Percentiles rank a stretch among this genome's conserved stretches.
phyloP scores from a whole-genome alignment of 2,888 invertebrate species.

The Drosophila atripex region DNA sequence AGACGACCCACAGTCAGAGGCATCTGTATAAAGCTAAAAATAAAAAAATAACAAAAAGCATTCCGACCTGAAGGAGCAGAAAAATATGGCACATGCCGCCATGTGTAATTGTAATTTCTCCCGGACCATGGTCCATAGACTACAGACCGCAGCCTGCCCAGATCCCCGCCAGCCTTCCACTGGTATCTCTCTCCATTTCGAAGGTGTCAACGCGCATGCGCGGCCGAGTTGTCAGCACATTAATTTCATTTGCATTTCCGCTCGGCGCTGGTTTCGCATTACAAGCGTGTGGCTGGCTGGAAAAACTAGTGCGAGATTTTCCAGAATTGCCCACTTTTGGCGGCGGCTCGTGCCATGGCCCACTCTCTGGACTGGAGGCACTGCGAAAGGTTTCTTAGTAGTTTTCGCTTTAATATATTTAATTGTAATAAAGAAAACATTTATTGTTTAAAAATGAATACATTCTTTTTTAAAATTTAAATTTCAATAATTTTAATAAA shows the following conservation, averaged over 20 bases:
- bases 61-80: conserved; percentile 40
- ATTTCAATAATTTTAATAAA: too few species aligned
- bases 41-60: not conserved
- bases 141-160: conserved; percentile 24
- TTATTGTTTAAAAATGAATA: too few species aligned
- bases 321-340: conserved; percentile 69
- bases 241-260: conserved; percentile 81
- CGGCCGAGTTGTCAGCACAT: conserved; percentile 77
- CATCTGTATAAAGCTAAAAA: conserved; percentile 3
- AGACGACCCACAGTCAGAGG: conserved; percentile 61
- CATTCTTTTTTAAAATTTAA: too few species aligned
- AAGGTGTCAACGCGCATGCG: conserved; percentile 78
- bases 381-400: not conserved
- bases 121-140: conserved; percentile 36
- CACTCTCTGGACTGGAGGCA: conserved; percentile 45
- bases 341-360: conserved; percentile 71
- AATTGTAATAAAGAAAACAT: not conserved
- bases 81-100: conserved; percentile 77
- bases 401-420: not conserved
- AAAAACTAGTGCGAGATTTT: conserved; percentile 75
- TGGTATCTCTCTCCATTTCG: conserved; percentile 42
- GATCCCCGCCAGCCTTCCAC: conserved; percentile 12
- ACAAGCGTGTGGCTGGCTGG: conserved; percentile 63
- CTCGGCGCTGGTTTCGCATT: conserved; percentile 76
- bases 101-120: conserved; percentile 75